These are phyloP conservation scores for Microctenopoma stevenorrisi DNA, from an alignment of 2,797 vertebrate species.

Conservation along the genomic window DNA sequence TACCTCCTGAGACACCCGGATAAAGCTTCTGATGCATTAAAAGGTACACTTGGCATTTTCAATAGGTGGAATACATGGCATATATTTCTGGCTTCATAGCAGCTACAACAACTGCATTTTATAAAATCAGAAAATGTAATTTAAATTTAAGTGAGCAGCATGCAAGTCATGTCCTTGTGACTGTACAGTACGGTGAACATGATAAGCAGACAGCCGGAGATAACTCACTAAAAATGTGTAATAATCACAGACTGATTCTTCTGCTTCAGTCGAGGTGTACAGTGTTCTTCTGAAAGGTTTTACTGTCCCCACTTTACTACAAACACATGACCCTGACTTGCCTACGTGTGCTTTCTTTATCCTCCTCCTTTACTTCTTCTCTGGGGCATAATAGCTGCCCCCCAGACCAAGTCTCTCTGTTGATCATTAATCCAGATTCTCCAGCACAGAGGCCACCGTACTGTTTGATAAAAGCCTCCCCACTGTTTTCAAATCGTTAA, in stretches of 20 bases:
- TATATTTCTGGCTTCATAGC: no score
- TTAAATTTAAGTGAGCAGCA: slow-evolving; percentile 2
- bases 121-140: not conserved
- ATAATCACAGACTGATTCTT: slow-evolving; percentile 33
- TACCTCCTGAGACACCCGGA: no score
- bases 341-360: slow-evolving; percentile 31
- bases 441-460: slow-evolving; percentile 61
- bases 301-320: slow-evolving; percentile 15
- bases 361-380: slow-evolving; percentile 6
- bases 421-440: slow-evolving; percentile 57
- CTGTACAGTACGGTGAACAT: slow-evolving; percentile 4
- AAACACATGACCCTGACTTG: not conserved
- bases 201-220: not conserved
- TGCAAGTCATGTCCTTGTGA: not conserved
- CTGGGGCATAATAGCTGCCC: slow-evolving; percentile 41
- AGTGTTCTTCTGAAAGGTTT: slow-evolving; percentile 38
- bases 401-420: slow-evolving; percentile 59
- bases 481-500: slow-evolving; percentile 73
- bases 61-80: no score
- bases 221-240: slow-evolving; percentile 6
- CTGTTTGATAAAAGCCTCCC: slow-evolving; percentile 71
- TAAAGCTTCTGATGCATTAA: no score
- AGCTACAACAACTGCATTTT: not conserved
- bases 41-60: no score
- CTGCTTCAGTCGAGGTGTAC: slow-evolving; percentile 15